phyloP scores from a whole-genome alignment of 2,797 vertebrate species.

The Danio tinwini region DNA sequence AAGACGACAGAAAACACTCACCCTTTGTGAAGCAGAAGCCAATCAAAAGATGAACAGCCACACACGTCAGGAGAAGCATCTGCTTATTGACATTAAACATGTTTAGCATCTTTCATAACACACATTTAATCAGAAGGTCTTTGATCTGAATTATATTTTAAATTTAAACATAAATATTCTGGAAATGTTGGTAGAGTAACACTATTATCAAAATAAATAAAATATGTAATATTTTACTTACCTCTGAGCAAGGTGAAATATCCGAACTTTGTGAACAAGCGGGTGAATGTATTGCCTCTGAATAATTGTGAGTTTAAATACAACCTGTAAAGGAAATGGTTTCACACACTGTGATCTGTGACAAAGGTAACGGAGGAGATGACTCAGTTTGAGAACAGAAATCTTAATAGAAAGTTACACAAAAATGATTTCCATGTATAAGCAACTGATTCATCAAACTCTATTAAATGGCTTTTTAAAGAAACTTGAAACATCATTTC shows the following conservation, averaged over 20 bases:
- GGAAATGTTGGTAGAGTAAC: no score
- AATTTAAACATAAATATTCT: no score
- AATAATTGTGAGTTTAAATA: background rate
- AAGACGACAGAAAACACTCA: constrained; percentile 11
- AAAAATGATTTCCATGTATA: no score
- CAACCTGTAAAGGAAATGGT: background rate
- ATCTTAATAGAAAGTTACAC: no score
- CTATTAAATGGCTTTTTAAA: no score
- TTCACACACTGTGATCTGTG: background rate
- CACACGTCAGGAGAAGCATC: background rate
- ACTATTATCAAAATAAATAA: no score
- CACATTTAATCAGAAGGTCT: background rate
- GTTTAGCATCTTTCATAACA: background rate
- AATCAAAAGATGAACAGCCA: background rate
- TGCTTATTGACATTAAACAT: background rate
- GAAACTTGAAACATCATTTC: no score
- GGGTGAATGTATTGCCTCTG: background rate
- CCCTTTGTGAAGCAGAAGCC: background rate
- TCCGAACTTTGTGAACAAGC: no score
- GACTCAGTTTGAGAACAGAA: no score
- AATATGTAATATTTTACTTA: background rate
- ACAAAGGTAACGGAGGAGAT: no score
- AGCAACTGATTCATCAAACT: no score
- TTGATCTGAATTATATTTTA: background rate
- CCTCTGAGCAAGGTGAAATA: background rate